These are phyloP conservation scores for Varanus komodoensis DNA, from an alignment of 2,113 vertebrate genomes.

Conservation along the genomic window DNA sequence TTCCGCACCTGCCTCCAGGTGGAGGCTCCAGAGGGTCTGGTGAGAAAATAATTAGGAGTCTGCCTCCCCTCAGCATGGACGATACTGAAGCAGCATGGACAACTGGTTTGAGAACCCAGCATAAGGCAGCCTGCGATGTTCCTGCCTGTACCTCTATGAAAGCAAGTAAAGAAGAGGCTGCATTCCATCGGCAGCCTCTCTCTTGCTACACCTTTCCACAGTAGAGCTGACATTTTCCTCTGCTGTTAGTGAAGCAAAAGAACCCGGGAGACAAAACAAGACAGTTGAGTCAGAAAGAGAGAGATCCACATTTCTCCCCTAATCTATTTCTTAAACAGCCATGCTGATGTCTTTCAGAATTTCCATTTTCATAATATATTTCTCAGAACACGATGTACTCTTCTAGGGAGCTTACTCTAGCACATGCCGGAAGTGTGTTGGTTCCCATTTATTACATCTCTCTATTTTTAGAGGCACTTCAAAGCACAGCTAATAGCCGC, in stretches of 20 bases:
- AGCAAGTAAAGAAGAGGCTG: neutral
- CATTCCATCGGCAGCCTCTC: neutral
- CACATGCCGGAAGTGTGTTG: neutral
- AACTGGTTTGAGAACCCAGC: neutral
- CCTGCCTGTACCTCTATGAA: neutral
- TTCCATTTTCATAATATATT: slow-evolving; percentile 2
- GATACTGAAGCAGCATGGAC: neutral
- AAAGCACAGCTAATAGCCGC: slow-evolving; percentile 32
- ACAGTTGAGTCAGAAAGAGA: neutral
- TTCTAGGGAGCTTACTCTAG: neutral
- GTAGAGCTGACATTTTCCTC: fast-evolving
- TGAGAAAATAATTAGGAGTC: no score
- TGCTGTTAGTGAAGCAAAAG: fast-evolving
- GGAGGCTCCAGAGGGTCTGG: no score
- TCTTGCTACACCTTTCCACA: neutral
- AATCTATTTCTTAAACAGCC: slow-evolving; percentile 30
- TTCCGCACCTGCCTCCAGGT: no score
- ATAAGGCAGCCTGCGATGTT: neutral
- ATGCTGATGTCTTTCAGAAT: slow-evolving; percentile 33
- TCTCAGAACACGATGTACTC: slow-evolving; percentile 23
- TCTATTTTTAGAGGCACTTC: slow-evolving; percentile 42
- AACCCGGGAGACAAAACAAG: neutral
- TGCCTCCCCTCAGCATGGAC: neutral
- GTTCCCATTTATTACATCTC: neutral
- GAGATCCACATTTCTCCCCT: neutral